Evolutionary conservation across 1,140 invertebrate species (phyloP), one percentile per base, ranked within the genome.

Genomic region (Helicorthomorpha holstii): DNA sequence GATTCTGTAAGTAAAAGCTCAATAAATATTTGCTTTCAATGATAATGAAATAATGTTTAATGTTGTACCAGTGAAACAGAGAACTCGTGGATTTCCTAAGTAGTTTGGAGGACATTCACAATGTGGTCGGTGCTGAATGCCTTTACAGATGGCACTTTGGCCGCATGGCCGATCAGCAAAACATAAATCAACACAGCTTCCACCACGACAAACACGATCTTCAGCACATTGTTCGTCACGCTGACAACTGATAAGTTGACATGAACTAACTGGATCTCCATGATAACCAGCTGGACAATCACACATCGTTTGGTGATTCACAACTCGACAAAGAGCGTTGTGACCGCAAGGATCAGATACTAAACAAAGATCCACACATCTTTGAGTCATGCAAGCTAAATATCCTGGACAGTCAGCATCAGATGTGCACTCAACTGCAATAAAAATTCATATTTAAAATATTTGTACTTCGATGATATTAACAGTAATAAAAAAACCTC

Each of bases 301-400:
- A 34, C 51, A 52, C 12, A 4, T 24, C 14, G 49, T 49, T 61
- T 60, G 27, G 62, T 64, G 47, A 57, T 24, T 55, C 57, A 44
- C 56, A 3, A 59, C 50, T 10, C 44, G 45, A 45, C 61, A 63
- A 27, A 59, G 54, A 23, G 61, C 58, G 49, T 63, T 61, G 3
- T 57, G 56, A 26, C 86, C 86, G 63, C 87, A 91, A 1, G 81
- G 79, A 60, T 83, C 87, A 2, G 82, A 81, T 56, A 85, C 79
- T 1, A 63, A 27, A 14, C 44, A 52, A 22, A 48, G 19, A 42
- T 52, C 51, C 3, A 48, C 27, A 47, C 62, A 63, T 41, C 60
- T 54, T 21, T 57, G 48, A 43, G 55, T 53, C n/a, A 58, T 48
- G 27, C 59, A 61, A 26, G 59, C 54, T 21, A 56, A 23, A 51